Evolutionary conservation across 1,140 invertebrate genomes (phyloP), one percentile per base, ranked within the genome.

Genomic region (Procambarus clarkii): DNA sequence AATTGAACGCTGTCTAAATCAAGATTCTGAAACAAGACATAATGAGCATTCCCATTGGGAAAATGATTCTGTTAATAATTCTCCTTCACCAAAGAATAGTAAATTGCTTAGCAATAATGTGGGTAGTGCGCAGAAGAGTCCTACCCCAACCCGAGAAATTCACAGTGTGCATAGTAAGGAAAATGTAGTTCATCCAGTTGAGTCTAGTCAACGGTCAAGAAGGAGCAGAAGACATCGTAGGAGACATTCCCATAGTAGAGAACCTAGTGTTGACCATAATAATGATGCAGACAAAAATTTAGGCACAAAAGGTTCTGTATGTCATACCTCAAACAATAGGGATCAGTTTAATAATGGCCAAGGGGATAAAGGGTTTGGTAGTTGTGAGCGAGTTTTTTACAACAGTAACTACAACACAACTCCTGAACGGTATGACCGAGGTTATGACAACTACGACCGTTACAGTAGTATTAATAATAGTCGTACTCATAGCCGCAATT

Each of bases 91-190:
- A 13, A 77, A 92, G n/a, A 85, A 71, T 54, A 86, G 24, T 1
- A 45, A 45, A 74, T 46, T n/a, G 18, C 44, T 44, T 21, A 58
- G 60, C 11, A 71, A 77, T 64, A 24, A 64, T 44, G 46, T 45
- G 7, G 91, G 77, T 46, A 76, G 92, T 44, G 48, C n/a, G 8
- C 80, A 58, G 24, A 92, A 92, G 50, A 92, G 92, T 21, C 92
- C 92, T 8, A 91, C 88, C 13, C 92, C 92, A 77, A 86, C 85
- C 5, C 74, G 92, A 60, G 92, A 92, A n/a, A 79, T 71, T 48
- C 89, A 91, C 82, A 92, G 92, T 48, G 71, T 93, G 60, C 92
- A 93, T 78, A 93, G 92, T 77, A 93, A 93, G 74, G 92, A 93
- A 71, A 93, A 93, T 90, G 81, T 92, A 9, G 87, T 93, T 18